Evolutionary conservation across 2,113 vertebrate genomes (phyloP).

Genomic region (Pteruthius melanotis): DNA sequence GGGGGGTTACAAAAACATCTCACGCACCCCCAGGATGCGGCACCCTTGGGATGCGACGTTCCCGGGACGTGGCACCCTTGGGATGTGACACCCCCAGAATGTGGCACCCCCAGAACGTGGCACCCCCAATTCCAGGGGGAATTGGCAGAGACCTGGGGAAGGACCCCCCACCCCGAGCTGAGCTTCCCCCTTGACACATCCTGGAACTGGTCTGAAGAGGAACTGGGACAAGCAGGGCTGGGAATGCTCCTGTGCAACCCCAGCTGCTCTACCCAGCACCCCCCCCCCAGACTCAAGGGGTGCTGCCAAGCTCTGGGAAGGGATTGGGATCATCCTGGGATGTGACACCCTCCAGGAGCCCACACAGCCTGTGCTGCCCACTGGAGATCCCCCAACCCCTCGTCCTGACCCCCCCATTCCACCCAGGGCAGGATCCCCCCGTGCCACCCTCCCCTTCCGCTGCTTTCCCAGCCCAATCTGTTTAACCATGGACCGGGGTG

Average conservation of each 20-base stretch:
- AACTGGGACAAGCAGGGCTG: too few relatives aligned
- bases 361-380: background rate
- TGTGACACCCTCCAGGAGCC: background rate
- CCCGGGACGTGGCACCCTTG: background rate
- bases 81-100: background rate
- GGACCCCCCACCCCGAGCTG: too few relatives aligned
- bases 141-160: too few relatives aligned
- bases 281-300: accelerated
- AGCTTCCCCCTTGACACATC: too few relatives aligned
- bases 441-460: background rate
- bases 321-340: accelerated
- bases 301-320: background rate
- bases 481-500: accelerated
- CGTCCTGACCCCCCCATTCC: too few relatives aligned
- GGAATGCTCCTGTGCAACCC: too few relatives aligned
- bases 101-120: background rate
- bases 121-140: too few relatives aligned
- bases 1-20: background rate
- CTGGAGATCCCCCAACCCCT: background rate
- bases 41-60: accelerated
- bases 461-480: too few relatives aligned
- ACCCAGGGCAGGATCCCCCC: background rate
- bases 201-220: too few relatives aligned
- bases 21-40: background rate
- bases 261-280: too few relatives aligned